Evolutionary conservation across 2,113 vertebrate species (phyloP).

Genomic region (Myotis lucifugus): DNA sequence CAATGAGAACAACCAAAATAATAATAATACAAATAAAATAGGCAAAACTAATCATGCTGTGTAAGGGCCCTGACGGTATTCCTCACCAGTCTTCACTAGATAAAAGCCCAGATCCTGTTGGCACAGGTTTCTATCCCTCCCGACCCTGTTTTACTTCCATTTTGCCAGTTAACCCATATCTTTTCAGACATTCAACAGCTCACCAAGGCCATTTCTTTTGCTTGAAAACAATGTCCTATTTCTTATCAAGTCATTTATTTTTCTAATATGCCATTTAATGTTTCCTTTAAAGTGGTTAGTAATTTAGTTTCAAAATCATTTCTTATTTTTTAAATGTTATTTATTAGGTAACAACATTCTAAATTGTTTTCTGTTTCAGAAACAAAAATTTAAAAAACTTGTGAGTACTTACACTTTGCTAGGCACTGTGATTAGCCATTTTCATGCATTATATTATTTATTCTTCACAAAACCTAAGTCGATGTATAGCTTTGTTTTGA

Average conservation of each 20-base stretch:
- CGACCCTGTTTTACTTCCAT: not conserved
- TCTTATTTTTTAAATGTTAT: not conserved
- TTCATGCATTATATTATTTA: not conserved
- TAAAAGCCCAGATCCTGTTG: not conserved
- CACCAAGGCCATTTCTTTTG: not conserved
- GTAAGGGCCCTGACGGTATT: not conserved
- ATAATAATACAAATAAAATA: too few relatives aligned
- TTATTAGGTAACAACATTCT: not conserved
- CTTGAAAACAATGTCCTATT: not conserved
- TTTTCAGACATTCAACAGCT: not conserved
- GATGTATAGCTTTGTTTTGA: not conserved
- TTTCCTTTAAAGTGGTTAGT: not conserved
- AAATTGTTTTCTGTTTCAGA: not conserved
- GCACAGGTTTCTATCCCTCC: accelerated
- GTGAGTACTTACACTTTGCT: not conserved
- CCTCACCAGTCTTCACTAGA: not conserved
- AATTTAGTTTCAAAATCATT: not conserved
- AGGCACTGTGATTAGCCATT: not conserved
- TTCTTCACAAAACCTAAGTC: not conserved
- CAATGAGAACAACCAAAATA: not conserved
- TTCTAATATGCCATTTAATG: not conserved
- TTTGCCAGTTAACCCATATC: not conserved
- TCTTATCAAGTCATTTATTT: not conserved
- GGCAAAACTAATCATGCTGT: accelerated
- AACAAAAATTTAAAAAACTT: not conserved